phyloP scores from a whole-genome alignment of 2,888 invertebrate genomes.

The Scaptodrosophila latifasciaeformis region DNA sequence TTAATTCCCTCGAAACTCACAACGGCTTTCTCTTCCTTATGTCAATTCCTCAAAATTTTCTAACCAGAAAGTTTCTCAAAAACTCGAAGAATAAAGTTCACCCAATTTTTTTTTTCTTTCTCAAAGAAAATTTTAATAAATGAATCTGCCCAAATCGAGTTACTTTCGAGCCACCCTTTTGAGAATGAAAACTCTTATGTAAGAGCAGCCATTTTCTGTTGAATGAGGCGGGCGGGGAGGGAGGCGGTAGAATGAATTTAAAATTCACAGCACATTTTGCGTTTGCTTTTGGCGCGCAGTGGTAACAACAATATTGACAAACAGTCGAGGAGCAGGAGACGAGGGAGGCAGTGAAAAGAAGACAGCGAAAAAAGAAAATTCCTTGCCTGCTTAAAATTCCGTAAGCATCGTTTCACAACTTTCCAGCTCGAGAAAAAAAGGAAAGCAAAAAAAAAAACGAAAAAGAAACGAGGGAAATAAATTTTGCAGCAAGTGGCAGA shows the following conservation, averaged over 20 bases:
- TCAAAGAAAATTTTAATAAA: too few relatives aligned
- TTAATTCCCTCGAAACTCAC: too few relatives aligned
- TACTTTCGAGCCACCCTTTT: too few relatives aligned
- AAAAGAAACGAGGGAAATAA: constrained; percentile 45
- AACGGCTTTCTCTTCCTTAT: too few relatives aligned
- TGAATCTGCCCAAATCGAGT: too few relatives aligned
- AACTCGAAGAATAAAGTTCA: too few relatives aligned
- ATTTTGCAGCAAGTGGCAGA: constrained; percentile 33
- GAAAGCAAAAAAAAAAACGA: constrained; percentile 23
- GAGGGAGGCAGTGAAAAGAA: constrained; percentile 8
- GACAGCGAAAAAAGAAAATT: constrained; percentile 21
- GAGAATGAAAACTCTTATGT: too few relatives aligned
- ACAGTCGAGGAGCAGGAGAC: constrained; percentile 25
- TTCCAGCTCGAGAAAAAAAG: constrained; percentile 63
- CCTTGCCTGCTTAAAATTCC: constrained; percentile 70
- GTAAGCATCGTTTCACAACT: constrained; percentile 74
- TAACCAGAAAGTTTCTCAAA: too few relatives aligned
- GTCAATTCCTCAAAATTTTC: too few relatives aligned
- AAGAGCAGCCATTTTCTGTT: too few relatives aligned
- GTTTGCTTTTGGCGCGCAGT: constrained; percentile 37
- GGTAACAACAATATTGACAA: constrained; percentile 66
- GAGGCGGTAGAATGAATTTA: constrained; percentile 50
- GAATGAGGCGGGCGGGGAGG: too few relatives aligned
- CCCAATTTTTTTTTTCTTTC: too few relatives aligned
- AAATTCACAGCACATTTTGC: constrained; percentile 69